Base-by-base conservation (phyloP, 1,140 invertebrate genomes). In the Neodiprion pinetum region DNA sequence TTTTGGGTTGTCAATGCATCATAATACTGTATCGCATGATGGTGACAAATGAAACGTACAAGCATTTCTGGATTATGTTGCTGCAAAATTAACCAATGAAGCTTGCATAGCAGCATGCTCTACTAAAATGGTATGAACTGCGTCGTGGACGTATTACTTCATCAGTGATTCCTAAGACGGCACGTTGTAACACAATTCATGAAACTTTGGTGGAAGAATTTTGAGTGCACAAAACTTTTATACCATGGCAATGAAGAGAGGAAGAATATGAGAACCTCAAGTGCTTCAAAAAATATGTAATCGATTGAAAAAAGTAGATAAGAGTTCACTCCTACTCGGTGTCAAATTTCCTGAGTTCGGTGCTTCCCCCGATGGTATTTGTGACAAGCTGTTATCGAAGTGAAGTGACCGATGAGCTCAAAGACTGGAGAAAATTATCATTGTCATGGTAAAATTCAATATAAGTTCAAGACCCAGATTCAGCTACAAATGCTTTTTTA, bases 401-500 rank as follows among this genome's bases (percentile, higher is more conserved):
- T 89, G 48, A 89, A 89, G 75, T 84, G 87, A 53, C 88, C 87
- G 7, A 81, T 79, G 72, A 85, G 80, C n/a, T 82, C 86, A 66
- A 86, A 85, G 70, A 86, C 84, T 71, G 82, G 86, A 21, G 80
- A 85, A 53, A 85, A 82, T 65, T 87, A 86, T 75, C 72, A 86
- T 3, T 82, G 81, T 53, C 72, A 80, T 10, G 80, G 84, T 50
- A 80, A 86, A 1, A 82, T 89, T 66, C 81, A 81, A 1, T 79
- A 83, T 7, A 89, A 88, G 67, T 86, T 85, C 48, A 87, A 87
- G 81, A 85, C 85, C 12, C 86, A 88, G 73, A 86, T 89, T 65
- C 86, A 88, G 75, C 80, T 88, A 17, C 88, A 89, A 80, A 89
- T 89, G 87, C 85, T 81, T 71, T 74, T 87, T 71, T 17, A 84